phyloP scores from a whole-genome alignment of 2,797 vertebrate species.

The Esox masquinongy region DNA sequence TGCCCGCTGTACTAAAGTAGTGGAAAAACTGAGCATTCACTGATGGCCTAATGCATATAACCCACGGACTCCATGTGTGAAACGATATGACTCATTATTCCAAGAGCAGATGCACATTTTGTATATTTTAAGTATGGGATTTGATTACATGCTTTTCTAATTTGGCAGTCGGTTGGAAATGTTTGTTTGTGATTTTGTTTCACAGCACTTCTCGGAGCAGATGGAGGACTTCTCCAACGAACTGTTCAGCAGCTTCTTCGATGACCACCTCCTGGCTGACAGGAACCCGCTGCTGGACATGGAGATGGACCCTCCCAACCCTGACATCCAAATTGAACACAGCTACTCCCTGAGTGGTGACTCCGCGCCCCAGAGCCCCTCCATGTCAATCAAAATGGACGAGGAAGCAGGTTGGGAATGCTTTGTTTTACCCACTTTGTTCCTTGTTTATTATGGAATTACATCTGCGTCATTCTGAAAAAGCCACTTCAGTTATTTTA shows the following conservation, averaged over 20 bases:
- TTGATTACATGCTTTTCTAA: neutral
- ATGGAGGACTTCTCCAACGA: slow-evolving; percentile 99
- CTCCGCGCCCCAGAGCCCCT: slow-evolving; percentile 95
- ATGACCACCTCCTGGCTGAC: slow-evolving; percentile 91
- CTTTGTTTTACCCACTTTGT: neutral
- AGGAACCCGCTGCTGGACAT: slow-evolving; percentile 90
- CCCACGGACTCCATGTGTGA: slow-evolving; percentile 27
- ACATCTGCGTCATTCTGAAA: neutral
- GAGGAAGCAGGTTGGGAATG: slow-evolving; percentile 79
- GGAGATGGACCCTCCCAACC: slow-evolving; percentile 85
- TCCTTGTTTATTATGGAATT: neutral
- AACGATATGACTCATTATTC: slow-evolving; percentile 24
- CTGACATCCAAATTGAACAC: slow-evolving; percentile 96
- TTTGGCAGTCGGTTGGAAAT: neutral
- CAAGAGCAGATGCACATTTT: neutral
- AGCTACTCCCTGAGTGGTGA: slow-evolving; percentile 97
- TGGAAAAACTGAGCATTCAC: neutral
- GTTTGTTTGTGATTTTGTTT: slow-evolving; percentile 22
- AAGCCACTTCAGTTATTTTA: neutral
- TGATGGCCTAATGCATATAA: slow-evolving; percentile 42
- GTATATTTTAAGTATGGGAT: neutral
- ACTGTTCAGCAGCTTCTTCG: slow-evolving; percentile 97
- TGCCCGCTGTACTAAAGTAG: slow-evolving; percentile 1
- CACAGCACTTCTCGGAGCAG: slow-evolving; percentile 93
- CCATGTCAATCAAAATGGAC: slow-evolving; percentile 92